Base-by-base conservation (phyloP, 2,797 vertebrate species). In the Arrhamphus sclerolepis region DNA sequence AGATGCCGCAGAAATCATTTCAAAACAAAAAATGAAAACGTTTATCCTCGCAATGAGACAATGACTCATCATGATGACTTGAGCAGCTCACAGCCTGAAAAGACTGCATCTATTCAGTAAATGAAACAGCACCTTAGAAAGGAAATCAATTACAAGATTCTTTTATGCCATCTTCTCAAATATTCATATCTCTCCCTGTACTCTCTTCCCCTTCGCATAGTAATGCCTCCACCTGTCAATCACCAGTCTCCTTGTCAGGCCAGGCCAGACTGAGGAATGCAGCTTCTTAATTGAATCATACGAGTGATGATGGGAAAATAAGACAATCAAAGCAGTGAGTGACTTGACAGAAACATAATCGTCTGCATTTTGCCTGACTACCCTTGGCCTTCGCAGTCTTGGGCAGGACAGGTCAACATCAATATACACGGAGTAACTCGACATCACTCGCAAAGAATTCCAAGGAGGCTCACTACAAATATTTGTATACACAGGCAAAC, bases 141-240 rank as follows among this genome's bases (percentile, higher is more conserved):
- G 89, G 92, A 93, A 95, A 95, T 94, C 94, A 94, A 92, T 95
- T 93, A 92, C 86, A 79, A 47, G 34, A 92, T 89, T 87, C 86
- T 90, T 92, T 94, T 90, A 91, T 92, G 87, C 90, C 75, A 72
- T 89, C 87, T 91, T 77, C 90, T 95, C 89, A 89, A 68, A 83
- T 89, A 94, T 94, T 94, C 92, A 91, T 65, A 90, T 90, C 88
- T 88, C 81, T 89, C 62, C 72, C 76, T 90, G 84, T 70, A 86
- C 91, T 90, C 90, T 83, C 90, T 82, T 88, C 77, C 62, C 47
- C 85, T 78, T 59, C 61, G 82, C 89, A 93, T 93, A 92, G 91
- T 90, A 90, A 94, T 91, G 90, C 73, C 76, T 59, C 60, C 51
- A 76, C 66, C 86, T 93, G 94, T 92, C 95, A 95, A 79, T 96